A percentile compares a stretch with the other conserved stretches of the same genome.
Evolutionary conservation across 2,797 vertebrate species (phyloP).

Genomic region (Chromobotia macracanthus): DNA sequence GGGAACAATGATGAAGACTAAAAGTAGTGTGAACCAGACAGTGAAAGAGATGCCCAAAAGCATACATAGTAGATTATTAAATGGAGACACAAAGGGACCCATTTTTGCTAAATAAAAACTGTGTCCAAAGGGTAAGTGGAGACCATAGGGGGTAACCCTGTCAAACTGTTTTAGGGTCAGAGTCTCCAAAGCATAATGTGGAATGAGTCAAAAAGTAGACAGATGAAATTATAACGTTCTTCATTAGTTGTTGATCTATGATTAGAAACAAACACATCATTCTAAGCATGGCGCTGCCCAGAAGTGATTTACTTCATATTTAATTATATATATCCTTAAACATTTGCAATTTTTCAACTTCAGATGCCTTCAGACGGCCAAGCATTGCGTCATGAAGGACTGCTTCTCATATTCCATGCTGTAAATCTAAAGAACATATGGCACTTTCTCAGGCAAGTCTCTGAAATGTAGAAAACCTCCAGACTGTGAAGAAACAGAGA

Average conservation of each 20-base stretch:
- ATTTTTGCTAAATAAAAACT: constrained; percentile 58
- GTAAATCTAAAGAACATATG: neutral
- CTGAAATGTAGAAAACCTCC: constrained; percentile 28
- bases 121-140: neutral
- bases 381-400: neutral
- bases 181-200: constrained; percentile 56
- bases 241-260: neutral
- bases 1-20: constrained; percentile 97
- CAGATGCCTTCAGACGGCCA: neutral
- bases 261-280: neutral
- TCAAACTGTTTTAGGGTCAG: constrained; percentile 52
- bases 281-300: neutral
- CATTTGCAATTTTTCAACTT: neutral
- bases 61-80: constrained; percentile 92
- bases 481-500: constrained; percentile 17
- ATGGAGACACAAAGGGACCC: constrained; percentile 81
- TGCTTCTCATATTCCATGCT: neutral
- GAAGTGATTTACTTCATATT: neutral
- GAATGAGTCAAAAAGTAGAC: neutral
- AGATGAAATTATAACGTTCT: neutral
- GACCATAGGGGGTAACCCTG: neutral
- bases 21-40: constrained; percentile 93
- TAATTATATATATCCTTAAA: constrained; percentile 7
- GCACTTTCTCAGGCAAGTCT: neutral
- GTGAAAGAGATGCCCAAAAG: constrained; percentile 96